These are phyloP conservation scores for Doris montereyensis DNA, from an alignment of 2,888 invertebrate species.

Conservation along the genomic window DNA sequence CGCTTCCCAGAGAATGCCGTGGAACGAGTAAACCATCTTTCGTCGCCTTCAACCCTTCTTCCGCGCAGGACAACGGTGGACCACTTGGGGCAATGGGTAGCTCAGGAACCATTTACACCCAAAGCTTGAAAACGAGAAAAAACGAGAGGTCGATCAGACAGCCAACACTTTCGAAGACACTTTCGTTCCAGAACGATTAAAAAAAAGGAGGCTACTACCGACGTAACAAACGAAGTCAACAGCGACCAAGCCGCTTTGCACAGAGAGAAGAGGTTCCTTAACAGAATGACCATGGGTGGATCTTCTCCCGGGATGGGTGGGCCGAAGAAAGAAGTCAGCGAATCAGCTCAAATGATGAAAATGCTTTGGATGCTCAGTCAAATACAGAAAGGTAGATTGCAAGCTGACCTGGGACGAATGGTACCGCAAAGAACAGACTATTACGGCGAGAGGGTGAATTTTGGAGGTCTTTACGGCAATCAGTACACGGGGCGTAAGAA, in stretches of 20 bases:
- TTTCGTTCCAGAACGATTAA: too few relatives aligned
- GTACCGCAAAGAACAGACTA: not conserved
- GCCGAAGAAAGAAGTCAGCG: constrained; percentile 28
- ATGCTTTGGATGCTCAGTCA: constrained; percentile 14
- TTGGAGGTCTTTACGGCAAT: constrained; percentile 32
- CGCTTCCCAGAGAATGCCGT: not conserved
- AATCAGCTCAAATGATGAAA: constrained; percentile 37
- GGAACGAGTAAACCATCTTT: not conserved
- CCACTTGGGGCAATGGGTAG: constrained; percentile 2
- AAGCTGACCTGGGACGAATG: not conserved
- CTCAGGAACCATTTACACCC: constrained; percentile 1
- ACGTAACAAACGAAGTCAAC: not conserved
- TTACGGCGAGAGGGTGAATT: constrained; percentile 3
- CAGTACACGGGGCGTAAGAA: constrained; percentile 17
- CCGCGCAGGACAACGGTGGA: not conserved
- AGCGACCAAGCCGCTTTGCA: not conserved
- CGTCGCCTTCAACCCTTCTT: not conserved
- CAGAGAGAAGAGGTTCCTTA: constrained; percentile 20
- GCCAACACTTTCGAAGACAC: too few relatives aligned
- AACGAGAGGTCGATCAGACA: too few relatives aligned
- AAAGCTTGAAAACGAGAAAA: not conserved
- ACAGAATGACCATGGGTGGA: not conserved
- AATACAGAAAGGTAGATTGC: not conserved
- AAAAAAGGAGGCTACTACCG: too few relatives aligned
- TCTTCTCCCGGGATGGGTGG: not conserved